A percentile compares a stretch with the other conserved stretches of the same genome.
These are phyloP conservation scores for Ectemnius continuus DNA, from an alignment of 2,888 invertebrate genomes.

Conservation along the genomic window DNA sequence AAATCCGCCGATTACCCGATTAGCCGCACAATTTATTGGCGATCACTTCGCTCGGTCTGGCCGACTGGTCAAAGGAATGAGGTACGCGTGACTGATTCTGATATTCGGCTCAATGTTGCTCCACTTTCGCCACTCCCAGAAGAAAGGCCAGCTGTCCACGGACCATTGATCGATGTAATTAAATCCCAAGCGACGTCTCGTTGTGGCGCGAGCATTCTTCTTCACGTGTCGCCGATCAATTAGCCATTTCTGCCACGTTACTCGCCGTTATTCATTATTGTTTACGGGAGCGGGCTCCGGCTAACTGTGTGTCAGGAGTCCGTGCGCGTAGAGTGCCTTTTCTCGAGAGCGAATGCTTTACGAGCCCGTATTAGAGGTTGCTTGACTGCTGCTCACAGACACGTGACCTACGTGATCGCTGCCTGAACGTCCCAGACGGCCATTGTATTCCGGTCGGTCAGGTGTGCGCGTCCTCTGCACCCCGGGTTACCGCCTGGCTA, in stretches of 20 bases:
- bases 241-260: constrained; percentile 27
- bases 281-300: constrained; percentile 16
- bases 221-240: constrained; percentile 17
- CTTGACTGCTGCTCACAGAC: constrained; percentile 38
- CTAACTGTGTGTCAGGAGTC: constrained; percentile 25
- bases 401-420: constrained; percentile 67
- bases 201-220: background rate
- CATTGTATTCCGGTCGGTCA: constrained; percentile 64
- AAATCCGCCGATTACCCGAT: constrained; percentile 54
- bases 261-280: constrained; percentile 33
- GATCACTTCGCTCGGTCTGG: background rate
- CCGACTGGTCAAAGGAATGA: background rate
- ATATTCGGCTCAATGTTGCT: background rate
- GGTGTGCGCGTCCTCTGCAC: constrained; percentile 62
- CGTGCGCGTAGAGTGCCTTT: constrained; percentile 31
- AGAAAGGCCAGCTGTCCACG: background rate
- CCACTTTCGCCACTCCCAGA: background rate
- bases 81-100: background rate
- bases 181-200: background rate
- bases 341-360: constrained; percentile 59
- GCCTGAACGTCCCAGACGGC: constrained; percentile 44
- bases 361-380: constrained; percentile 63
- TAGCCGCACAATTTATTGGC: constrained; percentile 28
- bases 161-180: too few relatives aligned
- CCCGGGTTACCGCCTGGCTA: constrained; percentile 61